Percentiles rank a stretch among this genome's conserved stretches.
These are phyloP conservation scores for Lophura nycthemera DNA, from an alignment of 2,113 vertebrate genomes.

Conservation along the genomic window DNA sequence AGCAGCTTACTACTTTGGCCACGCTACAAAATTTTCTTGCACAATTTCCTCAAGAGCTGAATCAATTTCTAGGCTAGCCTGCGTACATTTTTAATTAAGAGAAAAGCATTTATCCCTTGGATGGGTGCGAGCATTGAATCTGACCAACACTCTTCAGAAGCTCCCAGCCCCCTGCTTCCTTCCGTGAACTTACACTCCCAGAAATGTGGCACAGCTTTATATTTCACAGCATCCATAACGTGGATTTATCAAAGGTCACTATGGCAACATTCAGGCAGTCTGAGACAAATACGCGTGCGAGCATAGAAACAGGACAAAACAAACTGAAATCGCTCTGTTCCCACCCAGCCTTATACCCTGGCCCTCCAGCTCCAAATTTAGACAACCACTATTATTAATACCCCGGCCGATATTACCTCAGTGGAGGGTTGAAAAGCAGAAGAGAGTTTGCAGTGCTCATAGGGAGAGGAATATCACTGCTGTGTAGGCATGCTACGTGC, in stretches of 20 bases:
- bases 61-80: neutral
- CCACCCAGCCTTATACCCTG: neutral
- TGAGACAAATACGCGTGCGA: constrained; percentile 18
- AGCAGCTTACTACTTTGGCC: neutral
- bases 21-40: neutral
- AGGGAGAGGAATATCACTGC: accelerated
- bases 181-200: neutral
- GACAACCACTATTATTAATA: neutral
- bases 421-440: neutral
- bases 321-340: constrained; percentile 32
- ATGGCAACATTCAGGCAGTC: constrained; percentile 49
- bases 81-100: neutral
- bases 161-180: neutral
- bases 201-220: constrained; percentile 9
- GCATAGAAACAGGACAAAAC: constrained; percentile 65
- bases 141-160: neutral
- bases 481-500: neutral
- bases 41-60: neutral
- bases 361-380: neutral
- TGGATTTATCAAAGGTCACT: constrained; percentile 60
- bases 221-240: constrained; percentile 57
- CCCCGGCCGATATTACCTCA: neutral
- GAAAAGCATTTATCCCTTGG: neutral
- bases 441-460: neutral
- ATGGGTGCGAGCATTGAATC: neutral